phyloP scores from a whole-genome alignment of 2,113 vertebrate genomes.

The Protomyctophum bolini region DNA sequence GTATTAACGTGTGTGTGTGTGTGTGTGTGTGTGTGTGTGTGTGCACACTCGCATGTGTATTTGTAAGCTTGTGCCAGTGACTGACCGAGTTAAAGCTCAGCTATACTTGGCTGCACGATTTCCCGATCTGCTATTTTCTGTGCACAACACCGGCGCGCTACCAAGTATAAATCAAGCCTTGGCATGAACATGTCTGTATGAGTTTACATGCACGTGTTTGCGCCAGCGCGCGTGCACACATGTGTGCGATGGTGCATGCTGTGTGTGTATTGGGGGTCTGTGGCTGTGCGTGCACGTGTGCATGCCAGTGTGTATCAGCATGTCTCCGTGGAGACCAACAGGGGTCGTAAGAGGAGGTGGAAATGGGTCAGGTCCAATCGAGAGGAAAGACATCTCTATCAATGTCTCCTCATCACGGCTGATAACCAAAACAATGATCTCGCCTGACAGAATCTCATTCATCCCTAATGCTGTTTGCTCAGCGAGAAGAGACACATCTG shows the following conservation, averaged over 20 bases:
- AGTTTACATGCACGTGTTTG: conserved; percentile 10
- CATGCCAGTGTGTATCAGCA: conserved; percentile 22
- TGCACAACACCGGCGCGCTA: no score
- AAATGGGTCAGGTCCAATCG: conserved; percentile 69
- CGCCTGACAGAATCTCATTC: conserved; percentile 51
- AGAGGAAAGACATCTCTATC: conserved; percentile 66
- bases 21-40: no score
- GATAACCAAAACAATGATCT: conserved; percentile 54
- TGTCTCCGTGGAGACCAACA: not conserved
- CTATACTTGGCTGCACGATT: no score
- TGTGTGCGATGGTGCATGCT: not conserved
- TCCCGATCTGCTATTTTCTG: no score
- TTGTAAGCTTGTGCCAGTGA: no score
- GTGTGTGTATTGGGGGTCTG: not conserved
- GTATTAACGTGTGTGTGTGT: no score
- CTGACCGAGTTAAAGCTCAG: no score
- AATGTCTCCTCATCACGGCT: conserved; percentile 56
- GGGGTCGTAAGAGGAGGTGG: not conserved
- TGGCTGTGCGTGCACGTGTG: conserved; percentile 16
- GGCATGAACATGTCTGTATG: not conserved
- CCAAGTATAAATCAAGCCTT: no score
- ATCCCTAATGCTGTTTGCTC: conserved; percentile 55
- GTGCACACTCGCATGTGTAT: no score
- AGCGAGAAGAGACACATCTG: conserved; percentile 16
- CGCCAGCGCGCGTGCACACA: not conserved